Percentiles rank a stretch among this genome's conserved stretches.
These are phyloP conservation scores for Heliothis subflexa DNA, from an alignment of 1,140 invertebrate genomes.

Conservation along the genomic window DNA sequence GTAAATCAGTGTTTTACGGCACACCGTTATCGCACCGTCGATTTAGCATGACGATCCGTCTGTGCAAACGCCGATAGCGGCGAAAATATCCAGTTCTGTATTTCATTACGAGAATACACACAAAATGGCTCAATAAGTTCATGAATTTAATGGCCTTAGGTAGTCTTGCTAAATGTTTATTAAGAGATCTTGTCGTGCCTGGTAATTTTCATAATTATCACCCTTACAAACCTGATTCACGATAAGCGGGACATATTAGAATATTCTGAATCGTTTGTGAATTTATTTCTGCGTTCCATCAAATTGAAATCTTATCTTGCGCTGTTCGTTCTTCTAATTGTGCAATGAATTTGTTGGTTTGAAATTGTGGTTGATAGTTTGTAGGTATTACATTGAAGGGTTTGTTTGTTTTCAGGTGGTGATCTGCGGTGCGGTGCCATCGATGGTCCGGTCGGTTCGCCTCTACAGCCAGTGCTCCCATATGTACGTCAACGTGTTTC, in stretches of 20 bases:
- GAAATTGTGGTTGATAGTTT: slow-evolving; percentile 30
- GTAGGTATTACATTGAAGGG: slow-evolving; percentile 26
- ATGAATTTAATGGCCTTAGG: slow-evolving; percentile 45
- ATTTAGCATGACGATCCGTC: slow-evolving; percentile 61
- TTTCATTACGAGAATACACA: slow-evolving; percentile 30
- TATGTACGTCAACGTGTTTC: slow-evolving; percentile 82
- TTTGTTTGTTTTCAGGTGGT: slow-evolving; percentile 86
- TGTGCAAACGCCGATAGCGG: slow-evolving; percentile 34
- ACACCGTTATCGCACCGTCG: slow-evolving; percentile 58
- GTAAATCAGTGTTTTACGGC: slow-evolving; percentile 64
- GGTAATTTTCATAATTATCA: slow-evolving; percentile 55
- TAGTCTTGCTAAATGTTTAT: slow-evolving; percentile 50
- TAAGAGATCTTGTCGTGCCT: slow-evolving; percentile 51
- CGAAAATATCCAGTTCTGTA: slow-evolving; percentile 42
- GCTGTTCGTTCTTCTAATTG: slow-evolving; percentile 42
- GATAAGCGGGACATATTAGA: slow-evolving; percentile 41
- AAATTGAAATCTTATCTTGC: slow-evolving; percentile 34
- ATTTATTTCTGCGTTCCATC: slow-evolving; percentile 33
- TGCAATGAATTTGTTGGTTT: slow-evolving; percentile 7
- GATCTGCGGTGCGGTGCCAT: slow-evolving; percentile 90
- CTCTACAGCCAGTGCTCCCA: slow-evolving; percentile 87
- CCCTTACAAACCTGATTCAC: slow-evolving; percentile 42
- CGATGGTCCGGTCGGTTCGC: slow-evolving; percentile 89
- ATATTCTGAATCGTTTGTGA: slow-evolving; percentile 34
- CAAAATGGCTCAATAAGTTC: slow-evolving; percentile 49